phyloP scores from a whole-genome alignment of 2,797 vertebrate genomes.

The Danionella dracula region DNA sequence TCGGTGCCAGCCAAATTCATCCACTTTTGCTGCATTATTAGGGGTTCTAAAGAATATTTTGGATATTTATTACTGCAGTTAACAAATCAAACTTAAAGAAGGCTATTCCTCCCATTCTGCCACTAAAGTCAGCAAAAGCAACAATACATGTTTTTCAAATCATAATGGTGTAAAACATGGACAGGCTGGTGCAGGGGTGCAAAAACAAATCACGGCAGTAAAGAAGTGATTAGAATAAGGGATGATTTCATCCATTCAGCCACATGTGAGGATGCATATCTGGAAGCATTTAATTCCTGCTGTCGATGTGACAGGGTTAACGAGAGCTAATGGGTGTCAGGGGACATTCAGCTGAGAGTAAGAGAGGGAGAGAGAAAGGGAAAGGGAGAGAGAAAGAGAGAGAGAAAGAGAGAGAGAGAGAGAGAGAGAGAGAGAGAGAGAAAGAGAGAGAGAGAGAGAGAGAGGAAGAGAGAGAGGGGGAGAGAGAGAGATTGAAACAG shows the following conservation, averaged over 20 bases:
- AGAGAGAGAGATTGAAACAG: neutral
- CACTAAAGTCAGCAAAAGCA: no score
- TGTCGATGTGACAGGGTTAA: slow-evolving; percentile 75
- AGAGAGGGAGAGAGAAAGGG: neutral
- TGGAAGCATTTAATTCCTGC: slow-evolving; percentile 71
- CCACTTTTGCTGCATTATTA: no score
- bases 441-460: neutral
- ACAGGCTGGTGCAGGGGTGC: no score
- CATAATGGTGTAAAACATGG: no score
- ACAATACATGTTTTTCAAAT: no score
- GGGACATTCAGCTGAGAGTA: slow-evolving; percentile 49
- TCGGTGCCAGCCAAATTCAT: no score
- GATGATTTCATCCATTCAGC: neutral
- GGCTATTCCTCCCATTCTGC: no score
- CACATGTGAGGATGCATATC: slow-evolving; percentile 60
- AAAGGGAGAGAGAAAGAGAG: neutral
- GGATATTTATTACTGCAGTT: no score
- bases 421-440: neutral
- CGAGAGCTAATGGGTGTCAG: slow-evolving; percentile 68
- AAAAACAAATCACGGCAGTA: no score
- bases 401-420: neutral
- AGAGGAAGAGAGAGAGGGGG: neutral
- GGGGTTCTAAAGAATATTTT: no score
- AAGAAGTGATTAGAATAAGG: neutral
- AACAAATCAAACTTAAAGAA: no score